A percentile compares a stretch with the other conserved stretches of the same genome.
Conservation (phyloP, 1,140 invertebrate species). For the Zaprionus camerounensis region DNA sequence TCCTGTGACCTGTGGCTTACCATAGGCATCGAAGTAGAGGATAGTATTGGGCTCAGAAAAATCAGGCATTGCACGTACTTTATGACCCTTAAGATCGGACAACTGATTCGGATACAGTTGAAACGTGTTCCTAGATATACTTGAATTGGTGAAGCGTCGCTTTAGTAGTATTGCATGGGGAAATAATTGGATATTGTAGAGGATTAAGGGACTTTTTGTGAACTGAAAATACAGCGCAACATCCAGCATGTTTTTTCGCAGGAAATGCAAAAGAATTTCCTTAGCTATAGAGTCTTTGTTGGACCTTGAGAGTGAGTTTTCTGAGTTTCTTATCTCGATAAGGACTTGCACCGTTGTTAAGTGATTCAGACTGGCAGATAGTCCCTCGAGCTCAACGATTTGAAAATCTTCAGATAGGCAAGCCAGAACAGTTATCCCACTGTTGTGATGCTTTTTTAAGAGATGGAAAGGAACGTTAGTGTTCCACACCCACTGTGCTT, state of each 20-base stretch:
- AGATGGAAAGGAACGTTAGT: neutral
- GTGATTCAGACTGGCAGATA: constrained; percentile 28
- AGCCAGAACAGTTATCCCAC: constrained; percentile 46
- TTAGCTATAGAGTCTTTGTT: constrained; percentile 23
- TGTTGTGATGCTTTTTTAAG: constrained; percentile 28
- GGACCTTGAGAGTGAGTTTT: neutral
- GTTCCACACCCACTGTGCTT: constrained; percentile 56
- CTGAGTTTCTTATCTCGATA: constrained; percentile 35
- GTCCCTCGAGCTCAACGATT: neutral
- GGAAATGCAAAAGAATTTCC: constrained; percentile 35
- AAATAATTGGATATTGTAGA: constrained; percentile 55
- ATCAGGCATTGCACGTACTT: constrained; percentile 47
- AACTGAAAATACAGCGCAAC: constrained; percentile 43
- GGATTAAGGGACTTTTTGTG: neutral
- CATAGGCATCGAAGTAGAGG: constrained; percentile 7
- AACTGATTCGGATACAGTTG: constrained; percentile 43
- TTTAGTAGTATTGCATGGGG: constrained; percentile 39
- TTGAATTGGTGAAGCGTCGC: neutral
- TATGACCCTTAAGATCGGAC: constrained; percentile 20
- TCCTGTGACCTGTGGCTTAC: constrained; percentile 28
- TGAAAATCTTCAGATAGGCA: constrained; percentile 31
- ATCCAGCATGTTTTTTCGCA: constrained; percentile 41
- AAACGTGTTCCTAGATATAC: neutral
- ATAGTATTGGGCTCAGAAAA: constrained; percentile 56
- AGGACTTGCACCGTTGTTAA: constrained; percentile 26